Conservation (phyloP, 1,140 invertebrate genomes). For the Mamestra configurata region DNA sequence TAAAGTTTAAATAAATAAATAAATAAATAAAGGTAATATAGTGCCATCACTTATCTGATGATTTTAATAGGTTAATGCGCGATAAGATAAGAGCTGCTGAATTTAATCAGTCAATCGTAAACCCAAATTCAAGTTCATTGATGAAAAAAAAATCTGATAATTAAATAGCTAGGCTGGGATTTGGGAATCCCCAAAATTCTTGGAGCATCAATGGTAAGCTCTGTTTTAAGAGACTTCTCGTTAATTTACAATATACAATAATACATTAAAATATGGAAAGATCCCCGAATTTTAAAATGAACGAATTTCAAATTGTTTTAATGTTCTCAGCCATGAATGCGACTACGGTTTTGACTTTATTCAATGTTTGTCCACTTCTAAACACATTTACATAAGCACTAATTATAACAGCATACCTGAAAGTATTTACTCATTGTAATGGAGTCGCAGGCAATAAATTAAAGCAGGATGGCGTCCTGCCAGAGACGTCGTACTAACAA, state of each 20-base stretch:
- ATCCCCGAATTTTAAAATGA: no score
- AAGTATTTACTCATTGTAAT: conserved; percentile 45
- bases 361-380: background rate
- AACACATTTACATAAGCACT: conserved; percentile 30
- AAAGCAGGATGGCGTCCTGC: conserved; percentile 5
- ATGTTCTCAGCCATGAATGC: background rate
- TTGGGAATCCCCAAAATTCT: no score
- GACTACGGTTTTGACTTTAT: background rate
- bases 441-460: conserved; percentile 37
- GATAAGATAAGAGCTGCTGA: background rate
- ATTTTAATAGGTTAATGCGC: background rate
- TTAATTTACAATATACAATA: no score
- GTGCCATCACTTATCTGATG: background rate
- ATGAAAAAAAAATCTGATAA: background rate
- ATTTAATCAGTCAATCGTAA: background rate
- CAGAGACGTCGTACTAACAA: conserved; percentile 22
- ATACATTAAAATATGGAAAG: no score
- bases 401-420: conserved; percentile 34
- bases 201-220: no score
- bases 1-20: no score
- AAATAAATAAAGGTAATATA: no score
- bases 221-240: no score
- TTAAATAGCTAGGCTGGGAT: no score
- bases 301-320: no score
- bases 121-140: background rate